Conservation (phyloP, 2,797 vertebrate genomes). For the Triplophysa bombifrons region DNA sequence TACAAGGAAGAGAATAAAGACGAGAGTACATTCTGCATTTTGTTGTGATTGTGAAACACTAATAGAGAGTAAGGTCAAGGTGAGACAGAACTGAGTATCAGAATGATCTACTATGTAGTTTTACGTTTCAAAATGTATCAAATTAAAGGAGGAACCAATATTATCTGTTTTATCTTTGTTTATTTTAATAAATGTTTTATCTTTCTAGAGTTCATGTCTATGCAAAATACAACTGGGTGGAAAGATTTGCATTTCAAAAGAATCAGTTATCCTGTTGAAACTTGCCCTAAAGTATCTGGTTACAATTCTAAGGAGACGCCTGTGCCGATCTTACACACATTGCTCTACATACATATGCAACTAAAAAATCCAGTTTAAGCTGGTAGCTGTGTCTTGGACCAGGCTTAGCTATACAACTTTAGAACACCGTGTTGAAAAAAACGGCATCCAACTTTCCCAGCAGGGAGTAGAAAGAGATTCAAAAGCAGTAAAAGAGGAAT, state of each 20-base stretch:
- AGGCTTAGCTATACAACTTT: neutral
- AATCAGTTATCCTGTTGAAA: slow-evolving; percentile 32
- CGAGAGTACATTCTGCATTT: neutral
- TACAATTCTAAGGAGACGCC: slow-evolving; percentile 2
- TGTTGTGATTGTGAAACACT: slow-evolving; percentile 26
- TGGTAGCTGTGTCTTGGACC: neutral
- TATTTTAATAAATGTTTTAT: neutral
- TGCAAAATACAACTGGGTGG: slow-evolving; percentile 32
- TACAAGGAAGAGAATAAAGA: slow-evolving; percentile 13
- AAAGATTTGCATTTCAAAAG: slow-evolving; percentile 41
- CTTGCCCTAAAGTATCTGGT: slow-evolving; percentile 30
- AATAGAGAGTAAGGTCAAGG: neutral
- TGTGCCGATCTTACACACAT: slow-evolving; percentile 13
- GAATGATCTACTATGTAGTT: neutral
- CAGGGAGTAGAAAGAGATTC: neutral
- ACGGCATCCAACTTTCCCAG: neutral
- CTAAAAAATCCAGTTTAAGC: neutral
- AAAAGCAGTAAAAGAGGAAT: neutral
- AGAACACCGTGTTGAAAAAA: neutral
- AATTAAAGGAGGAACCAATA: neutral
- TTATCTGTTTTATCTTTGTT: neutral
- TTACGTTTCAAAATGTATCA: slow-evolving; percentile 10
- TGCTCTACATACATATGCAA: neutral
- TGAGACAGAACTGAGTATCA: neutral
- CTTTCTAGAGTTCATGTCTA: slow-evolving; percentile 1